Evolutionary conservation across 1,140 invertebrate genomes (phyloP), one percentile per base, ranked within the genome.

Genomic region (Myzus persicae): DNA sequence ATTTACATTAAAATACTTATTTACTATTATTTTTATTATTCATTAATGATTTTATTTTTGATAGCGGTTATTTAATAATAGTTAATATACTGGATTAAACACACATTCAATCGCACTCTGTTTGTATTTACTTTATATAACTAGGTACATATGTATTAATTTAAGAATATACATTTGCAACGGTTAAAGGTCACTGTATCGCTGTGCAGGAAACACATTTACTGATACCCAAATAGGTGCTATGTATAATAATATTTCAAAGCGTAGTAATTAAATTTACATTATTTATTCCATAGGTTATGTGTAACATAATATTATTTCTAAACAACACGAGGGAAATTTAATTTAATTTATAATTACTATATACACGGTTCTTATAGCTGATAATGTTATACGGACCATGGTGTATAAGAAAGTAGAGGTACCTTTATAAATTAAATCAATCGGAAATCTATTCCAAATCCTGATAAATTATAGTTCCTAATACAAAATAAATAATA

Each of bases 401-500:
- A 67, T 36, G 31, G 36, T 76, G n/a, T n/a, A 76, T 76, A n/a
- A 76, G 59, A 76, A 67, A 67, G 11, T n/a, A 18, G 31, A 67
- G 59, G 31, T 67, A n/a, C n/a, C 11, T 67, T 26, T 38, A 51
- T 40, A 89, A 87, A 36, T 36, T n/a, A n/a, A 48, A n/a, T 88
- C 2, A 88, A n/a, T n/a, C 0, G 5, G 42, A 26, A 89, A 89
- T 46, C 31, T 36, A 48, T 89, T 38, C 9, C n/a, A 51, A 89
- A 89, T 51, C 20, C 8, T 89, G 20, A 51, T 89, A 89, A 51
- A 46, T 44, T 20, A 46, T 36, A 48, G 3, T 51, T 6, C 40
- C 8, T 18, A 89, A 89, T 38, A 89, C 8, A 76, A 76, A 76
- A 76, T 76, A 76, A 76, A n/a, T n/a, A 76, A n/a, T 87, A 87